These are phyloP conservation scores for Mus spicilegus DNA, from an alignment of 2,113 vertebrate species.

Conservation along the genomic window DNA sequence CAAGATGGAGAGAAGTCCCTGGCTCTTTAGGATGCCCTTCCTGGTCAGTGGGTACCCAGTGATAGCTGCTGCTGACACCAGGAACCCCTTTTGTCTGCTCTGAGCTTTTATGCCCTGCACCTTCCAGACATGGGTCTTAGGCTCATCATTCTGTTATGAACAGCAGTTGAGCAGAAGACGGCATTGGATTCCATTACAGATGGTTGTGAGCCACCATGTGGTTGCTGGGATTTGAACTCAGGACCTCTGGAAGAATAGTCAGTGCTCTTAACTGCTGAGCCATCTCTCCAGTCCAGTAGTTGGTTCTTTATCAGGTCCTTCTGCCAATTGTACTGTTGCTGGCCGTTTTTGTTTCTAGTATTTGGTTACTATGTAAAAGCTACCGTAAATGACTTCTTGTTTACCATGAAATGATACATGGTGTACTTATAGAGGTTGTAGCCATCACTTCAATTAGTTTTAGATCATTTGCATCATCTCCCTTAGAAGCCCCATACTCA, in stretches of 20 bases:
- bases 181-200: no score
- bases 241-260: no score
- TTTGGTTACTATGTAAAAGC: conserved; percentile 19
- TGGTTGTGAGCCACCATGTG: no score
- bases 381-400: background rate
- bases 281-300: no score
- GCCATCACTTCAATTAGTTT: background rate
- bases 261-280: no score
- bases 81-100: background rate
- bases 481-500: background rate
- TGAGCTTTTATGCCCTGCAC: background rate
- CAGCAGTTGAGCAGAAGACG: background rate
- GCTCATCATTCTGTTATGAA: background rate
- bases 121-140: background rate
- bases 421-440: background rate
- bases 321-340: background rate
- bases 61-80: background rate
- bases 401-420: background rate
- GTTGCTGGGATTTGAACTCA: no score
- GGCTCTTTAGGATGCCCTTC: background rate
- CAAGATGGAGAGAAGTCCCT: background rate
- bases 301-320: background rate
- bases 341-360: background rate
- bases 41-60: background rate
- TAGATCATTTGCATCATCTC: background rate